phyloP scores from a whole-genome alignment of 2,888 invertebrate genomes.

The Craniophora ligustri region DNA sequence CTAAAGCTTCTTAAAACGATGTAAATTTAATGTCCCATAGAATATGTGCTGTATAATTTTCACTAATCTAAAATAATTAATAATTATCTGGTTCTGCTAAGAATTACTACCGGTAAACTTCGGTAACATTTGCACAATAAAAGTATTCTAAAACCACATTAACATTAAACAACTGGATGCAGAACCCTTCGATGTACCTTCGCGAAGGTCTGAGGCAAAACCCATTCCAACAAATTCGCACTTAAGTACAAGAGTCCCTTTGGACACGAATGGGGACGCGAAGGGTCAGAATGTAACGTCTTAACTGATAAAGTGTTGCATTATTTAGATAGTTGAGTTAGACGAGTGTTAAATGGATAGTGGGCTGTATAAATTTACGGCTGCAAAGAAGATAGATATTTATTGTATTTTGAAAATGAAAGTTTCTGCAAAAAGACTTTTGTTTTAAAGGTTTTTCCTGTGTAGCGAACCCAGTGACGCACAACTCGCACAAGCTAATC shows the following conservation, averaged over 20 bases:
- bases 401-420: too few relatives aligned
- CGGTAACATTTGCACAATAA: too few relatives aligned
- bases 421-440: too few relatives aligned
- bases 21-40: too few relatives aligned
- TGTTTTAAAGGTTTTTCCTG: too few relatives aligned
- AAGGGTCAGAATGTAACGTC: conserved; percentile 43
- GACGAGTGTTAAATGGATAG: conserved; percentile 30
- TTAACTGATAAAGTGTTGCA: conserved; percentile 48
- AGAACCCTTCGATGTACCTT: conserved; percentile 11
- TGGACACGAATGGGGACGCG: conserved; percentile 23
- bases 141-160: conserved; percentile 21
- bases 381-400: neutral
- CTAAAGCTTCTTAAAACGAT: too few relatives aligned
- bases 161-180: conserved; percentile 28
- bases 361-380: conserved; percentile 2
- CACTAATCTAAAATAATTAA: too few relatives aligned
- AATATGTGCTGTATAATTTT: too few relatives aligned
- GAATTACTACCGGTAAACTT: too few relatives aligned
- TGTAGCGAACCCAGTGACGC: too few relatives aligned
- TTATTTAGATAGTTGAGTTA: conserved; percentile 41
- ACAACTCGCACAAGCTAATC: too few relatives aligned
- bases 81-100: too few relatives aligned
- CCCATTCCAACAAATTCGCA: conserved; percentile 10
- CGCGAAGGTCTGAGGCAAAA: conserved; percentile 5
- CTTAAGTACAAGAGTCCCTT: conserved; percentile 30